A percentile compares a stretch with the other conserved stretches of the same genome.
These are phyloP conservation scores for Illadopsis cleaveri DNA, from an alignment of 2,113 vertebrate species.

Conservation along the genomic window DNA sequence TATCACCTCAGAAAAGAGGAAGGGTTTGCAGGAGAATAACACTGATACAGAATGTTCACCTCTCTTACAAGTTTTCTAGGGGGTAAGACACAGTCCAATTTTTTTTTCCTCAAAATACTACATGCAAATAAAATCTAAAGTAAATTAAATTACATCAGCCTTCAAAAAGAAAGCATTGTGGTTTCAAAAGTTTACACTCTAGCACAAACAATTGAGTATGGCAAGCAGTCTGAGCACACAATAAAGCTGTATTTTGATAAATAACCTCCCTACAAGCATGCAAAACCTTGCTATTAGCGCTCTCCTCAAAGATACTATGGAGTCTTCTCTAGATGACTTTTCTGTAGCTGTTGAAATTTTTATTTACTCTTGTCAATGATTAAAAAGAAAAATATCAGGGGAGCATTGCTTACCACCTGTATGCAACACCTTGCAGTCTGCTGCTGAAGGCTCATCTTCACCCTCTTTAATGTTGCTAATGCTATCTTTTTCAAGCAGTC, in stretches of 20 bases:
- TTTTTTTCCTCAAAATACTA: not conserved
- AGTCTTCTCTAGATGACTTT: not conserved
- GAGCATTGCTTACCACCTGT: slow-evolving; percentile 78
- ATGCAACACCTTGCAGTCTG: slow-evolving; percentile 79
- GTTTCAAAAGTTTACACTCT: not conserved
- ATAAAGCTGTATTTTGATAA: slow-evolving; percentile 28
- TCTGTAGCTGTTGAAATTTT: not conserved
- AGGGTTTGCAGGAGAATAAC: not conserved
- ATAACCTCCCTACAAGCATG: not conserved
- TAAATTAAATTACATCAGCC: slow-evolving; percentile 14
- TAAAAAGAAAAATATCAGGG: not conserved
- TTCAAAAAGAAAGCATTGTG: slow-evolving; percentile 6
- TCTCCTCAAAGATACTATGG: not conserved
- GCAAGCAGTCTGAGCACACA: slow-evolving; percentile 19
- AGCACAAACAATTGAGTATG: not conserved
- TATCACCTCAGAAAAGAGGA: not conserved
- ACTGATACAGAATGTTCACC: not conserved
- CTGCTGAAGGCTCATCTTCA: slow-evolving; percentile 69
- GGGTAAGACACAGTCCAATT: not conserved
- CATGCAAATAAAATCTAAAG: not conserved
- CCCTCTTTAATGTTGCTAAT: not conserved
- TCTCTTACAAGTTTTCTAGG: not conserved
- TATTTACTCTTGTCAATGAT: not conserved
- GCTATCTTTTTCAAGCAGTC: slow-evolving; percentile 84
- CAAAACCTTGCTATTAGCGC: not conserved